A percentile compares a stretch with the other conserved stretches of the same genome.
Conservation (phyloP, 2,113 vertebrate genomes). For the Oreotrochilus melanogaster region DNA sequence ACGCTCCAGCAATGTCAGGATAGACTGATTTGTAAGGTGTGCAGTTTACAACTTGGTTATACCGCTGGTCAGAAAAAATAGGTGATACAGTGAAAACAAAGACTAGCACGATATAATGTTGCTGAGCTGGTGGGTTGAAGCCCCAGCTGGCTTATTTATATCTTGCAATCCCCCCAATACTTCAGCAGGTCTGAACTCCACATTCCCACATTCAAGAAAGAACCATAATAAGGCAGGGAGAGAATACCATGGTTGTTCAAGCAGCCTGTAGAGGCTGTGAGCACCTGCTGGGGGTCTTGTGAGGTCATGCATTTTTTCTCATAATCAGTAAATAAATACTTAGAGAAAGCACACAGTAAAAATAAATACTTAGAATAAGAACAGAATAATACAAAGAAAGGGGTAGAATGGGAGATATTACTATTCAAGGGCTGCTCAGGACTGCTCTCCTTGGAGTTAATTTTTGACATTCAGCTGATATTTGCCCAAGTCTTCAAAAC, state of each 20-base stretch:
- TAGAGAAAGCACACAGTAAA: slow-evolving; percentile 56
- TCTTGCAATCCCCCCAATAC: slow-evolving; percentile 53
- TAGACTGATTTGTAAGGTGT: slow-evolving; percentile 84
- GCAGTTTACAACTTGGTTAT: slow-evolving; percentile 79
- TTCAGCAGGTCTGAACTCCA: slow-evolving; percentile 41
- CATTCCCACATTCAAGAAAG: slow-evolving; percentile 52
- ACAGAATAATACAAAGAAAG: neutral
- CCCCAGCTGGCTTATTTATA: slow-evolving; percentile 74
- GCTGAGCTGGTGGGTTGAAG: slow-evolving; percentile 60
- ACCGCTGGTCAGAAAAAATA: slow-evolving; percentile 75
- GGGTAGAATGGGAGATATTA: neutral
- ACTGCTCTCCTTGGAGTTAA: neutral
- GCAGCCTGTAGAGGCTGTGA: slow-evolving; percentile 24
- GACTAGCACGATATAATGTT: slow-evolving; percentile 72
- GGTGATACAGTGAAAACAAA: slow-evolving; percentile 80
- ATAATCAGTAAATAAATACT: slow-evolving; percentile 75
- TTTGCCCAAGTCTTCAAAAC: no score
- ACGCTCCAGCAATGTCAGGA: slow-evolving; percentile 78
- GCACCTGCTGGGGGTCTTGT: slow-evolving; percentile 69
- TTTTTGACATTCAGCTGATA: neutral
- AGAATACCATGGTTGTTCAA: neutral
- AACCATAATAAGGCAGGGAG: neutral
- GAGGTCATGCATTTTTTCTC: slow-evolving; percentile 59
- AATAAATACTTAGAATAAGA: slow-evolving; percentile 72
- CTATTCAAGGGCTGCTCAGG: slow-evolving; percentile 23